These are phyloP conservation scores for Micronisus gabar DNA, from an alignment of 2,113 vertebrate species.

Conservation along the genomic window DNA sequence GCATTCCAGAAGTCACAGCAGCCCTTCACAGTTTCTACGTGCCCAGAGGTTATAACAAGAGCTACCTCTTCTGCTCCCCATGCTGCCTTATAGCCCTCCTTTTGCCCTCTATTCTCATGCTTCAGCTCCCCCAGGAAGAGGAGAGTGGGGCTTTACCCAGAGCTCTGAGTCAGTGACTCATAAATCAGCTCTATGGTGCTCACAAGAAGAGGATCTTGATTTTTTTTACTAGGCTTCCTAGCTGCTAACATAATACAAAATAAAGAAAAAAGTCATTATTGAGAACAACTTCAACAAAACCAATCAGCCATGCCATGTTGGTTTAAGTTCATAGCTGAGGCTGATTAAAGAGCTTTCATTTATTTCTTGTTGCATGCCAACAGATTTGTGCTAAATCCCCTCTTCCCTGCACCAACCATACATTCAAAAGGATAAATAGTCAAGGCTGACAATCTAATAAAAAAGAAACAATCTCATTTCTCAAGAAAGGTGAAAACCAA, in stretches of 20 bases:
- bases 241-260: neutral
- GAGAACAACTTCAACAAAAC: neutral
- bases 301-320: neutral
- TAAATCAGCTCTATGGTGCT: neutral
- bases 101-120: neutral
- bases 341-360: neutral
- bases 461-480: neutral
- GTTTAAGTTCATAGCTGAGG: neutral
- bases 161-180: neutral
- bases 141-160: neutral
- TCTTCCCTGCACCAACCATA: neutral
- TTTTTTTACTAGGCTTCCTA: neutral
- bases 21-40: neutral
- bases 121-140: neutral
- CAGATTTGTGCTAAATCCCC: neutral
- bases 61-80: neutral
- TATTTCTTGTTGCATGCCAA: neutral
- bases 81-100: neutral
- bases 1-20: neutral
- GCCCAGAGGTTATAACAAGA: neutral
- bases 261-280: neutral
- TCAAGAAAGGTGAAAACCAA: neutral
- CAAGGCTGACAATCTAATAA: neutral
- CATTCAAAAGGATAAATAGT: neutral
- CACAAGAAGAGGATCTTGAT: neutral